Evolutionary conservation across 2,888 invertebrate genomes (phyloP), one percentile per base, ranked within the genome.

Genomic region (Pomacea canaliculata): DNA sequence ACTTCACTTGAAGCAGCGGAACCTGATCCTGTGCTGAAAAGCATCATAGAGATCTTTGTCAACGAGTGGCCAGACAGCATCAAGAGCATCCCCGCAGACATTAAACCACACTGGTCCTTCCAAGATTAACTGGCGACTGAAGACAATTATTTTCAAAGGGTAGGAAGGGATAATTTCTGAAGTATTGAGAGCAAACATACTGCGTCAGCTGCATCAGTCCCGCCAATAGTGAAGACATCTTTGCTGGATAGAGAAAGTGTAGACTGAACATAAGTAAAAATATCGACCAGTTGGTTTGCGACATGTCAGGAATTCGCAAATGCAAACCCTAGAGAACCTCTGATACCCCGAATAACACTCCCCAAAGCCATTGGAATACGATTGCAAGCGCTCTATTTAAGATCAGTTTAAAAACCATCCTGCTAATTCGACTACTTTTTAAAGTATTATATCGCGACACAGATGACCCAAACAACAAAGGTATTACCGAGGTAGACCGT

Each of bases 391-490:
- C 48, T 23, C 51, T 70, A 23, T 70, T 70, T 49, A 51, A 70
- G 12, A 56, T 70, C 19, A 9, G 51, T 13, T 48, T 48, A 18
- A 48, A n/a, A 18, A 49, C 48, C n/a, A 27, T 12, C 60, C 37
- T 71, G 18, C 46, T 71, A n/a, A 71, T 71, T 19, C 16, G 62
- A 71, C 60, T 71, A 62, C 18, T 71, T 71, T 62, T 60, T 18
- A 23, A 60, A 71, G 27, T 71, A 60, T 23, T n/a, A 13, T 23
- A 56, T 51, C 51, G 70, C 51, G 19, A 56, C 19, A 48, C 56
- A 48, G n/a, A 51, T 70, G 51, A 49, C 8, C 7, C 19, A 56
- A 19, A 70, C 70, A 19, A n/a, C 70, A 18, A 71, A n/a, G 71
- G 19, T 27, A 10, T 60, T 13, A 46, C 62, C 18, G 46, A 71